phyloP scores from a whole-genome alignment of 2,888 invertebrate genomes.

The Augiades crinisus region DNA sequence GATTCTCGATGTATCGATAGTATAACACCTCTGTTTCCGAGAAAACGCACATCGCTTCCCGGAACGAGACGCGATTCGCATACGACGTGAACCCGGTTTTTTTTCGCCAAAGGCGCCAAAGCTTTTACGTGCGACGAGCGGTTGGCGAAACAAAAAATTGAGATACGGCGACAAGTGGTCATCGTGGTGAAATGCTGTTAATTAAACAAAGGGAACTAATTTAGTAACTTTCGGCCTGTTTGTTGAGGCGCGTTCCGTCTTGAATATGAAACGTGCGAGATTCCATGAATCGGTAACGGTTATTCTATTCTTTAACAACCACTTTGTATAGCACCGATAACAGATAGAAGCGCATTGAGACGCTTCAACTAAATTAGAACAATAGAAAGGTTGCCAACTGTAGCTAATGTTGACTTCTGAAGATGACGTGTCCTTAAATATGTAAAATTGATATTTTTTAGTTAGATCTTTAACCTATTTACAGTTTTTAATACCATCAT shows the following conservation, averaged over 20 bases:
- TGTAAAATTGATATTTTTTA: not conserved
- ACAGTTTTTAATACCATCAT: too few relatives aligned
- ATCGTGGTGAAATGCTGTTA: constrained; percentile 50
- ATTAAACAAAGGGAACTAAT: constrained; percentile 69
- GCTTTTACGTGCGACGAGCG: constrained; percentile 61
- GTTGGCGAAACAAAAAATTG: constrained; percentile 56
- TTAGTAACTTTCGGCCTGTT: constrained; percentile 46
- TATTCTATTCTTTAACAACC: constrained; percentile 39
- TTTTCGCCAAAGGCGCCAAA: constrained; percentile 67
- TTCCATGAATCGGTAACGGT: constrained; percentile 47
- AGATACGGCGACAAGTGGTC: constrained; percentile 53
- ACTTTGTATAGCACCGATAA: constrained; percentile 34
- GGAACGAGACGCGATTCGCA: constrained; percentile 64
- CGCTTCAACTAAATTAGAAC: constrained; percentile 14
- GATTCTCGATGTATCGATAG: constrained; percentile 39
- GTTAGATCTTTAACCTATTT: too few relatives aligned
- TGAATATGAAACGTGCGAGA: constrained; percentile 36
- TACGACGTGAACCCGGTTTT: constrained; percentile 56
- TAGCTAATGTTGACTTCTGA: constrained; percentile 29
- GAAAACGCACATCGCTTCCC: constrained; percentile 58
- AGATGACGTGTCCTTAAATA: not conserved
- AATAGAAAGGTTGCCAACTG: constrained; percentile 14
- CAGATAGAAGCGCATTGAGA: constrained; percentile 16
- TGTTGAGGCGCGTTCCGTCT: constrained; percentile 24
- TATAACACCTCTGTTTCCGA: constrained; percentile 43